Percentiles rank a stretch among this genome's conserved stretches.
Conservation (phyloP, 1,140 invertebrate species). For the Charaxes varanes region DNA sequence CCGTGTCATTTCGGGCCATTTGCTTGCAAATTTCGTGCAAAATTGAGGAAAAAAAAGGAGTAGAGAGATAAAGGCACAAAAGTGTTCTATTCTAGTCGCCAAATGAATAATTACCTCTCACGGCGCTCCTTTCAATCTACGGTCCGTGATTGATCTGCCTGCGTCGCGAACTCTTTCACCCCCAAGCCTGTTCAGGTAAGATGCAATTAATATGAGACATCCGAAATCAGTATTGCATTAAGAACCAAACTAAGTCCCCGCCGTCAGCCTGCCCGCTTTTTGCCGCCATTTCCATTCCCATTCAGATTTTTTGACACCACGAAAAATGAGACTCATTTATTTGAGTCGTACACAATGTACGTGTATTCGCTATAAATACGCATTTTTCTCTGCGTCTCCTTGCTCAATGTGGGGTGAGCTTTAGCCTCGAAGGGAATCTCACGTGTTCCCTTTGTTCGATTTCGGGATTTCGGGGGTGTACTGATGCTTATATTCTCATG, state of each 20-base stretch:
- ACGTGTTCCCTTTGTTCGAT: constrained; percentile 69
- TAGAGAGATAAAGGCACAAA: constrained; percentile 70
- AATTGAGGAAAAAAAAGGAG: constrained; percentile 63
- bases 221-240: constrained; percentile 73
- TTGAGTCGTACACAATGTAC: constrained; percentile 73
- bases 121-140: constrained; percentile 71
- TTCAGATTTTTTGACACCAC: constrained; percentile 74
- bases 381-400: constrained; percentile 73
- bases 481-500: constrained; percentile 61
- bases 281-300: constrained; percentile 68
- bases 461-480: constrained; percentile 67
- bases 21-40: constrained; percentile 72
- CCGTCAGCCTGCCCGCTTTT: constrained; percentile 66
- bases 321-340: constrained; percentile 74
- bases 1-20: constrained; percentile 65
- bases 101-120: constrained; percentile 74
- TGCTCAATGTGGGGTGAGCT: constrained; percentile 65
- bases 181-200: constrained; percentile 63
- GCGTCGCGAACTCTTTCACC: constrained; percentile 69
- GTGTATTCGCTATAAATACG: constrained; percentile 74
- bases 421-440: constrained; percentile 65
- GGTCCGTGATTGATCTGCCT: constrained; percentile 66
- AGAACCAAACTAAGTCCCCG: constrained; percentile 66
- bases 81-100: constrained; percentile 72
- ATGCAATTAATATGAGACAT: constrained; percentile 72